Evolutionary conservation across 2,888 invertebrate genomes (phyloP).

Genomic region (Drosophila subquinaria): DNA sequence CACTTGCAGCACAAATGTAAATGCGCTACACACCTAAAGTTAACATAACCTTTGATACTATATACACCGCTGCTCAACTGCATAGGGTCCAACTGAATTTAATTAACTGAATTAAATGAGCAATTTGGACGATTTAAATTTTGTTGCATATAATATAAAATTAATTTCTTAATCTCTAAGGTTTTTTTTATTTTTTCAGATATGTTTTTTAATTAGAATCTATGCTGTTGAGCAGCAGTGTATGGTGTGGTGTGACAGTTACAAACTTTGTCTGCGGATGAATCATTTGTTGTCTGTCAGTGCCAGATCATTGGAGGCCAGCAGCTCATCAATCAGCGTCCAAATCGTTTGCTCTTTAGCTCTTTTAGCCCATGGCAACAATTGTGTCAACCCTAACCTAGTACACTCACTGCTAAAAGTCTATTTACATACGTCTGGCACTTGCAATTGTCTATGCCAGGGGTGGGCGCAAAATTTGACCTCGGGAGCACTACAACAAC

Average conservation of each 20-base stretch:
- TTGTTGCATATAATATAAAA: not conserved
- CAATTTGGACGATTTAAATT: not conserved
- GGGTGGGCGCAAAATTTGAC: too few species aligned
- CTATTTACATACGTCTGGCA: conserved; percentile 61
- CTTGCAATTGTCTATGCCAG: conserved; percentile 73
- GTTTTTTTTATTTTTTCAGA: not conserved
- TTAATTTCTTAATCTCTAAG: not conserved
- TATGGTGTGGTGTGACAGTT: conserved; percentile 18
- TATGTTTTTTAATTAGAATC: not conserved
- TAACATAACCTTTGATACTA: conserved; percentile 58
- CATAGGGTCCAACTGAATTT: not conserved
- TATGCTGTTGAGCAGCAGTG: not conserved
- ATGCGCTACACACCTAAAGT: conserved; percentile 60
- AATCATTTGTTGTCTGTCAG: conserved; percentile 72
- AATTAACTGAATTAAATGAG: too few species aligned
- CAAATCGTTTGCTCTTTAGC: conserved; percentile 32
- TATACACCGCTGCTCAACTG: not conserved
- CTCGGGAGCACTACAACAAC: too few species aligned
- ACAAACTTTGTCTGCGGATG: conserved; percentile 46
- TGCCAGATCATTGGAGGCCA: conserved; percentile 72
- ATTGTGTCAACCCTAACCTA: conserved; percentile 62
- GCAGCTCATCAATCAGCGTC: conserved; percentile 56
- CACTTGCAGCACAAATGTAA: conserved; percentile 54
- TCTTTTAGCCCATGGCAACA: conserved; percentile 21
- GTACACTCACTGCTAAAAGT: conserved; percentile 40